Evolutionary conservation across 2,797 vertebrate genomes (phyloP).

Genomic region (Scomberomorus guttatus): DNA sequence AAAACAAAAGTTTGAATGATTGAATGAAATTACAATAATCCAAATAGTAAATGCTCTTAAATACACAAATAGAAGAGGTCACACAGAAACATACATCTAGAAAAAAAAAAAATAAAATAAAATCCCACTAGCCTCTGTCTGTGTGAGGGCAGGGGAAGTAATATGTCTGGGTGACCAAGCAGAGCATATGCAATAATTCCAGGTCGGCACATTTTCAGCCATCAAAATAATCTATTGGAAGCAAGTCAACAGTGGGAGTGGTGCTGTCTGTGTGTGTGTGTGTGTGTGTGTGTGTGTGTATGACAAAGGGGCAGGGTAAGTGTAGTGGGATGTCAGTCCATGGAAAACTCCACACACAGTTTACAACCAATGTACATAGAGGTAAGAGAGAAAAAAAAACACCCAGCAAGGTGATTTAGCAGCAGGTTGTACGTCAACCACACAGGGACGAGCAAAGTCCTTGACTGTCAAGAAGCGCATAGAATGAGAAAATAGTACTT

Average conservation of each 20-base stretch:
- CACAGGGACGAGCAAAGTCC: conserved; percentile 53
- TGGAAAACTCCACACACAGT: conserved; percentile 43
- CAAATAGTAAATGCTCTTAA: not conserved
- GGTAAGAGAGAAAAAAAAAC: conserved; percentile 42
- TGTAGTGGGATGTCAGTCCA: conserved; percentile 27
- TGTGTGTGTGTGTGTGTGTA: not conserved
- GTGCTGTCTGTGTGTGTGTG: not conserved
- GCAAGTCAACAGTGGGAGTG: conserved; percentile 44
- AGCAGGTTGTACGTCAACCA: conserved; percentile 63
- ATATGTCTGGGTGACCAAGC: conserved; percentile 61
- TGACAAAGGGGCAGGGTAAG: conserved; percentile 3
- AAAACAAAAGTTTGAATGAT: conserved; percentile 18
- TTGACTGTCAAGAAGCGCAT: conserved; percentile 63
- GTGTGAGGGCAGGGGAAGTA: conserved; percentile 54
- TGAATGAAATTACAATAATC: not conserved
- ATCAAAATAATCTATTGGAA: conserved; percentile 68
- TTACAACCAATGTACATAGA: conserved; percentile 56
- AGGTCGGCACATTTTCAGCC: conserved; percentile 54
- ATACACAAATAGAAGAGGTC: conserved; percentile 4
- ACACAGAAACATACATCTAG: conserved; percentile 36
- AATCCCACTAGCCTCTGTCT: conserved; percentile 63
- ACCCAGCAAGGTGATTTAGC: conserved; percentile 59
- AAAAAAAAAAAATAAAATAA: conserved; percentile 10
- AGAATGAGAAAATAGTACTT: conserved; percentile 61
- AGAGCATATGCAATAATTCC: conserved; percentile 65